Base-by-base conservation (phyloP, 1,140 invertebrate species). In the Phthorimaea operculella region DNA sequence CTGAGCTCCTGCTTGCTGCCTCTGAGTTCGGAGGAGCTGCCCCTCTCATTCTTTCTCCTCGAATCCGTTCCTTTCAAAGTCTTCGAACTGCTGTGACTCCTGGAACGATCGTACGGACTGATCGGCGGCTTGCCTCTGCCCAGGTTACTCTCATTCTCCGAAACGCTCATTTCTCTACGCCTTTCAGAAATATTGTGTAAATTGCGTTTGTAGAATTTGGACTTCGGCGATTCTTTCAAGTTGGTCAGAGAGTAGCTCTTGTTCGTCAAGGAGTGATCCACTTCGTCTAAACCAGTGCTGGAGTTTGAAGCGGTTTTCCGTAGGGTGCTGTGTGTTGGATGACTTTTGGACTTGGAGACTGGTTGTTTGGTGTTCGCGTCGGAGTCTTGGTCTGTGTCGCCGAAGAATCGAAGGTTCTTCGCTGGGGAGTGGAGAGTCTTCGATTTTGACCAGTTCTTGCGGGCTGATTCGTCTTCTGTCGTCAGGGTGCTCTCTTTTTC, bases 381-480 rank as follows among this genome's bases (percentile, higher is more conserved):
- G 4, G 91, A 92, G 66, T 93, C 92, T 51, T 88, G 85, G 71
- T 94, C 92, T 1, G 92, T 93, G 73, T 94, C 93, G 1, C 92
- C 93, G 74, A 93, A 94, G 85, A 93, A 94, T 33, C 93, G 87
- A 5, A 94, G 85, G 79, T 89, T 93, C 67, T 93, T 93, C 52
- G 88, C 71, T 56, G 82, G 77, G 34, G 70, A 70, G 60, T 70
- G 82, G 59, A 79, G 62, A 47, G 83, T 76, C 70, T 85, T 79
- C 61, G 64, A 64, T 69, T 76, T 79, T 14, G 79, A 80, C 67
- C 85, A 88, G 9, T 77, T 52, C 28, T 80, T 77, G 3, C 74
- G 69, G 11, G 65, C 72, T 0, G 79, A 83, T 61, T 88, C 87
- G 53, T 86, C 85, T 64, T 87, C 83, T 47, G 79, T 83, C 2